phyloP scores from a whole-genome alignment of 2,113 vertebrate genomes.

The Campylomormyrus numenius region DNA sequence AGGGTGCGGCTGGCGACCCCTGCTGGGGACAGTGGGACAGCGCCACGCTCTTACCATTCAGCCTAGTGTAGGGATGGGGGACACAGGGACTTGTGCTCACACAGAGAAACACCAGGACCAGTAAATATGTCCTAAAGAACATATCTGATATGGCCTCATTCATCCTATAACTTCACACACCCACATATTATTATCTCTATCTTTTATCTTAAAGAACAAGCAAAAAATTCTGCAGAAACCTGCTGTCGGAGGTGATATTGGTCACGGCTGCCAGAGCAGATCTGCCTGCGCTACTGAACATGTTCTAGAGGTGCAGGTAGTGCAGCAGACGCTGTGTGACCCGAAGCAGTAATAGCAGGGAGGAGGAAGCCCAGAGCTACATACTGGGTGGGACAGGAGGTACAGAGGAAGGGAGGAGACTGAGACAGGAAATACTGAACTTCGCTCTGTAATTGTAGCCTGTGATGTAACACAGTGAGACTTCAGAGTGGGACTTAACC shows the following conservation, averaged over 20 bases:
- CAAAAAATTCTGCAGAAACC: neutral
- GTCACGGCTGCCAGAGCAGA: neutral
- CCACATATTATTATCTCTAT: neutral
- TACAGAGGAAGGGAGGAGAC: conserved; percentile 7
- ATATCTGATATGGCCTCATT: neutral
- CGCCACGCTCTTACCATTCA: neutral
- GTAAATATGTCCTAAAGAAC: neutral
- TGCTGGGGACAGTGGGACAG: neutral
- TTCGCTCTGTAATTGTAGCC: conserved; percentile 47
- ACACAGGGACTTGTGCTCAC: neutral
- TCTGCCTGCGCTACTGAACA: neutral
- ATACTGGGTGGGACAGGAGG: conserved; percentile 8
- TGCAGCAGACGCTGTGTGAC: neutral
- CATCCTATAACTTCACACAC: neutral
- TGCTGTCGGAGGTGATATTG: neutral
- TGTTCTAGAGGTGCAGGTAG: neutral
- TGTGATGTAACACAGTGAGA: conserved; percentile 41
- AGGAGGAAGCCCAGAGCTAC: neutral
- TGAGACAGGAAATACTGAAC: conserved; percentile 34
- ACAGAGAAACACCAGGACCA: neutral
- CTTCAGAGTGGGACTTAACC: conserved; percentile 35
- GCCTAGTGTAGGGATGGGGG: conserved; percentile 14
- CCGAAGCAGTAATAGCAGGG: neutral
- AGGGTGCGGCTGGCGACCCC: conserved; percentile 44
- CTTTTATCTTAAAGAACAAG: neutral